Base-by-base conservation (phyloP, 2,797 vertebrate species). In the Lepilemur septentrionalis region DNA sequence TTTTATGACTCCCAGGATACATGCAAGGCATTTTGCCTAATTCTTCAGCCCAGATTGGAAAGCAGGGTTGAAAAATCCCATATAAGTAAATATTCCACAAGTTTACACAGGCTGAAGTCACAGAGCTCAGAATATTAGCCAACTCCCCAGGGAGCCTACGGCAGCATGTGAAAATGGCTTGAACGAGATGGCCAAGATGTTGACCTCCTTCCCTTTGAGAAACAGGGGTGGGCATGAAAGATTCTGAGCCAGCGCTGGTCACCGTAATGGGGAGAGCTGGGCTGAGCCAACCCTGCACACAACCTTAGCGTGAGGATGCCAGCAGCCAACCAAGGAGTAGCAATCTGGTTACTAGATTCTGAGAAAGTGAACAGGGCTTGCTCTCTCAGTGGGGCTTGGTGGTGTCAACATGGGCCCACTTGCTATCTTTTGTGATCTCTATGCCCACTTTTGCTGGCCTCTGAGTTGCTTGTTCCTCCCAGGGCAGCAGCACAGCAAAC, bases 11-110 rank as follows among this genome's bases (percentile, higher is more conserved):
- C 91, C 91, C 94, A 86, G 80, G 94, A 92, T 96, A 95, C 96
- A 96, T 14, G 52, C 73, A 95, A 96, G 95, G 91, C 94, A 93
- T 95, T 97, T 93, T 96, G 94, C 91, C 96, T 95, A 97, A 97
- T 95, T 97, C 70, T 50, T 75, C 79, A 80, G 86, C 82, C n/a
- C 52, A 89, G 80, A 96, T 83, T 95, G 46, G 83, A 97, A 95
- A 97, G 83, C 86, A 57, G 78, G 73, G 78, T 89, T 97, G 90
- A 95, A 95, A 95, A 97, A 91, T 89, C 78, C 91, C 96, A 76
- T 96, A 75, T 96, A 97, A 97, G 94, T 93, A 96, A 97, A 96
- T 87, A 91, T 35, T 89, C 87, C 32, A 50, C 8, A 18, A 84
- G 67, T 97, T 96, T 96, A 95, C 67, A 78, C 7, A 69, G 78